phyloP scores from a whole-genome alignment of 2,113 vertebrate species.

The Festucalex cinctus region DNA sequence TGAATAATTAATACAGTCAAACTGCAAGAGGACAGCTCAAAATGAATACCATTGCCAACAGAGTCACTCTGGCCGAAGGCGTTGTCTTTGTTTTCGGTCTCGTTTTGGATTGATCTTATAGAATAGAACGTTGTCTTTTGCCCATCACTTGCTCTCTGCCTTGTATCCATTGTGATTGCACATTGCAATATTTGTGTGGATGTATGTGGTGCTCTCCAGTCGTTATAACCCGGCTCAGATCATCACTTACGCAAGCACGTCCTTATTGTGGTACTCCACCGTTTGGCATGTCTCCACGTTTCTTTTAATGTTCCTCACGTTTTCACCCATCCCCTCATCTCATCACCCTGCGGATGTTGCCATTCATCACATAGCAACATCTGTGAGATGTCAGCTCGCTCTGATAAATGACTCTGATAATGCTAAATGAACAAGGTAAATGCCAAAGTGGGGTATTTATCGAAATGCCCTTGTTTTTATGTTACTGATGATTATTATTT shows the following conservation, averaged over 20 bases:
- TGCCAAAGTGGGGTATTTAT: slow-evolving; percentile 63
- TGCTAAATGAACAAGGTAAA: slow-evolving; percentile 55
- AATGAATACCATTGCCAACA: slow-evolving; percentile 57
- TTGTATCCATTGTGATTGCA: slow-evolving; percentile 39
- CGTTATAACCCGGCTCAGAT: slow-evolving; percentile 60
- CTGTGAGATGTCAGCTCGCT: slow-evolving; percentile 59
- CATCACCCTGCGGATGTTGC: slow-evolving; percentile 40
- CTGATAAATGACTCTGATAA: slow-evolving; percentile 63
- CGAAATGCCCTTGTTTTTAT: slow-evolving; percentile 44
- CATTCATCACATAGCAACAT: slow-evolving; percentile 67
- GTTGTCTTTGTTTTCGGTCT: slow-evolving; percentile 24
- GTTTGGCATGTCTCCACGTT: slow-evolving; percentile 13
- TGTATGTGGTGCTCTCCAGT: slow-evolving; percentile 55
- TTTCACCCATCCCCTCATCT: slow-evolving; percentile 21
- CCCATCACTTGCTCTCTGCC: slow-evolving; percentile 18
- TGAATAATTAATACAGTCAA: slow-evolving; percentile 59
- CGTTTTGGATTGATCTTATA: slow-evolving; percentile 5
- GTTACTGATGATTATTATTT: slow-evolving; percentile 52
- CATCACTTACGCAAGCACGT: slow-evolving; percentile 59
- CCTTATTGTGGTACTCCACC: slow-evolving; percentile 7
- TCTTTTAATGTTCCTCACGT: slow-evolving; percentile 11
- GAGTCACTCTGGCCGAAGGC: slow-evolving; percentile 46
- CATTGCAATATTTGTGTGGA: slow-evolving; percentile 62
- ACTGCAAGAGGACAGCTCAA: slow-evolving; percentile 48
- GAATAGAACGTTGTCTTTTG: slow-evolving; percentile 28